Percentiles rank a stretch among this genome's conserved stretches.
Conservation (phyloP, 1,140 invertebrate genomes). For the Doryteuthis pealeii region DNA sequence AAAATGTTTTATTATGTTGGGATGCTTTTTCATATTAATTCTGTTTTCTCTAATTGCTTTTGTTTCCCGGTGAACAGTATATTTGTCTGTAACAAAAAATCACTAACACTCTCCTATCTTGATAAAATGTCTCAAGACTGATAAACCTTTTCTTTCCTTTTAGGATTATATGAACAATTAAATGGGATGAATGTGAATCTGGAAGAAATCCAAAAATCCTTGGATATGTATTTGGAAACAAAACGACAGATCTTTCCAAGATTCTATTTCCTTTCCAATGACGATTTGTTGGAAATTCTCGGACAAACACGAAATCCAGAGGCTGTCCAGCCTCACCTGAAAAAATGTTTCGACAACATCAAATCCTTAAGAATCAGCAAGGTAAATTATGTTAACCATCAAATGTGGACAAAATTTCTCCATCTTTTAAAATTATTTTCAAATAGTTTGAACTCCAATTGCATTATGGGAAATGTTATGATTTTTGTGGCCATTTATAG, state of each 20-base stretch:
- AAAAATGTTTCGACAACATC: conserved; percentile 62
- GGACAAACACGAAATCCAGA: conserved; percentile 61
- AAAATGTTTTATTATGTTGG: too few species aligned
- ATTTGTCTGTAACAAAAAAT: too few species aligned
- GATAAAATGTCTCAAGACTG: too few species aligned
- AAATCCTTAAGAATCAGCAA: conserved; percentile 57
- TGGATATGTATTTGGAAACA: conserved; percentile 62
- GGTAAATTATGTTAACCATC: too few species aligned
- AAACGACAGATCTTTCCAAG: conserved; percentile 61
- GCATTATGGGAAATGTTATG: too few species aligned
- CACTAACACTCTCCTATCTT: too few species aligned
- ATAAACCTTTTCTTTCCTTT: background rate
- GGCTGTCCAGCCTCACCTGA: conserved; percentile 58
- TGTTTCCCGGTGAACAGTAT: too few species aligned
- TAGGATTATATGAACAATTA: conserved; percentile 55
- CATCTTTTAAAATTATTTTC: background rate
- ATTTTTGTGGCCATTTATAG: too few species aligned
- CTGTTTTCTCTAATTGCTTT: too few species aligned
- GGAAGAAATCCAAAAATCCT: conserved; percentile 61
- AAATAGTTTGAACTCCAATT: too few species aligned
- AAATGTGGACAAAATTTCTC: background rate
- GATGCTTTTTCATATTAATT: too few species aligned
- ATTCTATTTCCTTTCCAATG: conserved; percentile 62
- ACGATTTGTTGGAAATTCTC: conserved; percentile 60
- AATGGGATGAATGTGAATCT: conserved; percentile 59